Conservation (phyloP, 2,888 invertebrate genomes). For the Meteorus cinctellus region DNA sequence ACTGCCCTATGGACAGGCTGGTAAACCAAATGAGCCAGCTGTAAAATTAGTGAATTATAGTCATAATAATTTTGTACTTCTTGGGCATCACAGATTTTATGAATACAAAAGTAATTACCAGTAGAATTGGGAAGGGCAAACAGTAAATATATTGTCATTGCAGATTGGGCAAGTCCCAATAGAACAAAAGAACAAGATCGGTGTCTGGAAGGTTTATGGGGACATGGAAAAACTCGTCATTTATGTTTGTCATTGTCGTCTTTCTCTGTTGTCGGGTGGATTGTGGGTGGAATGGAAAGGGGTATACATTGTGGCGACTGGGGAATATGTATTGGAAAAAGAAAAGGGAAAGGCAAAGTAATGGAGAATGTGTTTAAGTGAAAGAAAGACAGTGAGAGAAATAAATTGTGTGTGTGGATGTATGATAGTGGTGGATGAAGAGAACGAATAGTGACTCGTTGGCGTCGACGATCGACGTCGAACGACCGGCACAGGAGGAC, state of each 20-base stretch:
- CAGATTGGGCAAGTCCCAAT: neutral
- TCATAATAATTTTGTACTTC: too few relatives aligned
- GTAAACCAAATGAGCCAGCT: too few relatives aligned
- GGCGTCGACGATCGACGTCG: constrained; percentile 48
- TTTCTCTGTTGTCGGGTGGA: neutral
- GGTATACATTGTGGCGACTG: neutral
- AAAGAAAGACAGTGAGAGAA: neutral
- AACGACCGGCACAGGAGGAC: constrained; percentile 60
- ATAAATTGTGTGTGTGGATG: neutral
- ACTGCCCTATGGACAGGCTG: too few relatives aligned
- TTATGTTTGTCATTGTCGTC: neutral
- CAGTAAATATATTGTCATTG: neutral
- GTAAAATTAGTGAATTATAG: too few relatives aligned
- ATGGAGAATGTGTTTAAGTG: constrained; percentile 31
- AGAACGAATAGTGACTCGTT: constrained; percentile 30
- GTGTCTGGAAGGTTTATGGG: neutral
- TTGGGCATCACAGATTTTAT: too few relatives aligned
- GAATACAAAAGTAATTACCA: neutral
- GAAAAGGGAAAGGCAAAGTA: constrained; percentile 44
- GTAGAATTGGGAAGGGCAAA: neutral
- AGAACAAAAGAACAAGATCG: constrained; percentile 15
- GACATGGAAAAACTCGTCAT: neutral
- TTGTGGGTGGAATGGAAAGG: neutral
- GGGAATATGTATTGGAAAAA: constrained; percentile 19
- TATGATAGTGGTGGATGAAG: neutral